These are phyloP conservation scores for Pogonocherus hispidulus DNA, from an alignment of 2,888 invertebrate genomes.

Conservation along the genomic window DNA sequence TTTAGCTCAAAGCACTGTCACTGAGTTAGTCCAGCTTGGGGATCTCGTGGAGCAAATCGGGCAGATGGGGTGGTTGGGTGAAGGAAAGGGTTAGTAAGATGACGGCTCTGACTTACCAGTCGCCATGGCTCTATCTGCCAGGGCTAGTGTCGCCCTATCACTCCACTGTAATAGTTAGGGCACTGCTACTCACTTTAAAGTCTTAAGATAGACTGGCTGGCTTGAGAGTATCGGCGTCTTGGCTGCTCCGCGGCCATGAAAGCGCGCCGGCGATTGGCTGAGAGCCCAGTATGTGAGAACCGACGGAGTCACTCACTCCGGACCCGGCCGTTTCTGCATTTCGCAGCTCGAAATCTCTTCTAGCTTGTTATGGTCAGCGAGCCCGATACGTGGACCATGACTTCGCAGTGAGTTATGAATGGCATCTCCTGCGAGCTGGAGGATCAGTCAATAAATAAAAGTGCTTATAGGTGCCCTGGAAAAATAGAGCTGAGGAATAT, in stretches of 20 bases:
- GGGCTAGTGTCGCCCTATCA: constrained; percentile 59
- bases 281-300: constrained; percentile 52
- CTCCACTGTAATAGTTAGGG: constrained; percentile 58
- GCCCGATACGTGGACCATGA: constrained; percentile 49
- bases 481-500: background rate
- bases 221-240: constrained; percentile 58
- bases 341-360: constrained; percentile 38
- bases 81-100: constrained; percentile 36
- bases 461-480: background rate
- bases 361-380: constrained; percentile 46
- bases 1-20: constrained; percentile 40
- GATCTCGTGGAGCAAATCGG: constrained; percentile 15
- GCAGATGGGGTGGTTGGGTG: constrained; percentile 29
- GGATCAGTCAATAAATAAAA: constrained; percentile 8
- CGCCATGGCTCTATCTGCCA: constrained; percentile 61
- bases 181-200: constrained; percentile 61
- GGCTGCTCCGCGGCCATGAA: constrained; percentile 57
- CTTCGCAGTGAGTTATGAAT: constrained; percentile 41
- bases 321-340: constrained; percentile 41
- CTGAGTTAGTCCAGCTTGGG: constrained; percentile 33
- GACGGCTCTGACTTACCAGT: constrained; percentile 55
- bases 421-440: constrained; percentile 14
- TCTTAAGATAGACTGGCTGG: constrained; percentile 61
- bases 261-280: constrained; percentile 54
- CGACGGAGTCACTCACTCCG: constrained; percentile 41